A percentile compares a stretch with the other conserved stretches of the same genome.
Evolutionary conservation across 2,888 invertebrate species (phyloP).

Genomic region (Apodemia zela): DNA sequence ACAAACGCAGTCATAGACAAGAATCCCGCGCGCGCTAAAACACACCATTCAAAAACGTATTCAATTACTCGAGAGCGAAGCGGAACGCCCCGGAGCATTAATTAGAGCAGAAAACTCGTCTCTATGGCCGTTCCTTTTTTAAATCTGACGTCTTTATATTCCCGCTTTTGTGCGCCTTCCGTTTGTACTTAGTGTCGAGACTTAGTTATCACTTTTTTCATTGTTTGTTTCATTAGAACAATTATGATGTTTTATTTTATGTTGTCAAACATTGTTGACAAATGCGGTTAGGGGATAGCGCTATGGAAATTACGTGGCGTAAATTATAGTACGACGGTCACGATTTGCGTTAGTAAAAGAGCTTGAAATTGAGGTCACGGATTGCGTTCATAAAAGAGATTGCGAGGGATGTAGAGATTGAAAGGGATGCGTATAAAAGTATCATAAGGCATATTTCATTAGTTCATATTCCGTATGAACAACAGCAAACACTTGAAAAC

Average conservation of each 20-base stretch:
- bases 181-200: slow-evolving; percentile 64
- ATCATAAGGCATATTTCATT: too few species aligned
- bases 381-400: too few species aligned
- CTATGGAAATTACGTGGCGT: neutral
- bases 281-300: neutral
- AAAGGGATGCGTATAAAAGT: too few species aligned
- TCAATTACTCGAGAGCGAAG: slow-evolving; percentile 70
- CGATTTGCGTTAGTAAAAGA: too few species aligned
- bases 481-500: too few species aligned
- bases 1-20: slow-evolving; percentile 65
- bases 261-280: slow-evolving; percentile 4
- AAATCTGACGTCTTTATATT: slow-evolving; percentile 72
- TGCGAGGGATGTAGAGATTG: too few species aligned
- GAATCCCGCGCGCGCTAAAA: slow-evolving; percentile 66
- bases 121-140: slow-evolving; percentile 72
- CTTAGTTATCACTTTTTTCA: slow-evolving; percentile 46
- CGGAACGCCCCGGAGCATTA: slow-evolving; percentile 77
- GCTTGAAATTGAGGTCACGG: too few species aligned
- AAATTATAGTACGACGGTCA: too few species aligned
- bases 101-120: slow-evolving; percentile 74
- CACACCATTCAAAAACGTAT: slow-evolving; percentile 70
- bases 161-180: slow-evolving; percentile 61
- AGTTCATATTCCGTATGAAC: too few species aligned
- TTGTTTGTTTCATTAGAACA: slow-evolving; percentile 17
- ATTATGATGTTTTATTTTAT: slow-evolving; percentile 11